Conservation (phyloP, 2,113 vertebrate species). For the Podocnemis expansa region DNA sequence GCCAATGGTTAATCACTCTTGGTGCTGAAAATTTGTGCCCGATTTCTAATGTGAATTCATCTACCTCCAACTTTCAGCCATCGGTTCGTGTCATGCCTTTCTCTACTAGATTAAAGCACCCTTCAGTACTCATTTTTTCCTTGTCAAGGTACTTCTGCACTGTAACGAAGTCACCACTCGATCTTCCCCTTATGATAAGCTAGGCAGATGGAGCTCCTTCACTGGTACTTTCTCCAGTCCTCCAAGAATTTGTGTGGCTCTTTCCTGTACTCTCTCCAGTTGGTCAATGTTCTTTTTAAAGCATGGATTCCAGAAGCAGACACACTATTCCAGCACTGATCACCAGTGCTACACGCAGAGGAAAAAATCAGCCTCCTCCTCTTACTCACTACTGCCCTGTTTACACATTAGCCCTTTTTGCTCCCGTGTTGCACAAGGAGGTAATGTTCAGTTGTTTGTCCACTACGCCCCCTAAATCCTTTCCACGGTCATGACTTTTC, state of each 20-base stretch:
- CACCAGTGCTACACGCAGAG: not conserved
- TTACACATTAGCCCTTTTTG: too few relatives aligned
- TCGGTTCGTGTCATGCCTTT: not conserved
- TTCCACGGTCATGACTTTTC: not conserved
- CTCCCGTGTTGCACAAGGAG: not conserved
- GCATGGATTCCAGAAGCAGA: not conserved
- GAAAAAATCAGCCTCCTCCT: not conserved
- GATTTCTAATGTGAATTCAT: slow-evolving; percentile 16
- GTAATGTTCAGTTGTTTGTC: not conserved
- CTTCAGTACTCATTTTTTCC: not conserved
- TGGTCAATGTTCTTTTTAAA: not conserved
- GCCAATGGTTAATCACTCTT: slow-evolving; percentile 13
- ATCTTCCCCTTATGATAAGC: not conserved
- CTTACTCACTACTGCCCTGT: not conserved
- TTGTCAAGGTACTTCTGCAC: not conserved
- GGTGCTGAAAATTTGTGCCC: not conserved
- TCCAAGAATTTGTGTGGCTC: not conserved
- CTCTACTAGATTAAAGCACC: too few relatives aligned
- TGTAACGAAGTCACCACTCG: not conserved
- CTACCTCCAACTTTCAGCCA: not conserved
- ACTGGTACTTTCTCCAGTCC: not conserved
- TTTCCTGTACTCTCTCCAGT: not conserved
- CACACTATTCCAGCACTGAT: not conserved
- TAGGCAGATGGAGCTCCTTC: not conserved
- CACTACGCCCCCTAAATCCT: not conserved